Evolutionary conservation across 1,140 invertebrate genomes (phyloP), one percentile per base, ranked within the genome.

Genomic region (Stegodyphus dumicola): DNA sequence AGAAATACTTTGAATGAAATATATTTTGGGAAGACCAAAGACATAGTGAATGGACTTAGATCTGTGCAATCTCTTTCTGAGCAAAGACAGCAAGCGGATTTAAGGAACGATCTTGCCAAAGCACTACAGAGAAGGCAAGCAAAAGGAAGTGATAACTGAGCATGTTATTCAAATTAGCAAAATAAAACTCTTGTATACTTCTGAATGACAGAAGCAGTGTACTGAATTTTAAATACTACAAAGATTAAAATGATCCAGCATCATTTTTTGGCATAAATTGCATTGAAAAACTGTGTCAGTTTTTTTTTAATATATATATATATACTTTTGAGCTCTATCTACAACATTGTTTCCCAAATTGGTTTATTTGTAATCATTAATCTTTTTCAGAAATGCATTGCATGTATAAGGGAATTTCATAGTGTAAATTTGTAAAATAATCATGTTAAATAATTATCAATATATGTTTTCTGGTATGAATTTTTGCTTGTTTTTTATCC

Each of bases 21-120:
- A 88, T 99, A 99, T 91, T 99, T 99, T 93, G 96, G 98, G 88
- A 99, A 99, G 92, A 99, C 98, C 15, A 97, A 96, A 90, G 97
- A 99, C 91, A 99, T 99, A 90, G 97, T 99, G 15, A 99, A 99
- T 90, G 97, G 97, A n/a, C 92, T 99, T 86, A 93, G 98, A 73
- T 97, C 96, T 67, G 94, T 96, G 80, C 94, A 96, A 89, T 94
- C 95, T 3, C 91, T 98, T 53, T 94, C 95, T 17, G 96, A 98
- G 90, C 94, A 95, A 88, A 93, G 93, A 88, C 94, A 95, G 89
- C 95, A 96, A 89, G 94, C 94, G 64, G 95, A 94, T 48, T 92
- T 99, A 85, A 94, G 94, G 89, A 95, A 96, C 90, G 96, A 98
- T 90, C 92, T 99, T 77, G 95, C 95, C 7, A 79, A 86, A 49